These are phyloP conservation scores for Hypotaenidia philippensis DNA, from an alignment of 2,797 vertebrate species.

Conservation along the genomic window DNA sequence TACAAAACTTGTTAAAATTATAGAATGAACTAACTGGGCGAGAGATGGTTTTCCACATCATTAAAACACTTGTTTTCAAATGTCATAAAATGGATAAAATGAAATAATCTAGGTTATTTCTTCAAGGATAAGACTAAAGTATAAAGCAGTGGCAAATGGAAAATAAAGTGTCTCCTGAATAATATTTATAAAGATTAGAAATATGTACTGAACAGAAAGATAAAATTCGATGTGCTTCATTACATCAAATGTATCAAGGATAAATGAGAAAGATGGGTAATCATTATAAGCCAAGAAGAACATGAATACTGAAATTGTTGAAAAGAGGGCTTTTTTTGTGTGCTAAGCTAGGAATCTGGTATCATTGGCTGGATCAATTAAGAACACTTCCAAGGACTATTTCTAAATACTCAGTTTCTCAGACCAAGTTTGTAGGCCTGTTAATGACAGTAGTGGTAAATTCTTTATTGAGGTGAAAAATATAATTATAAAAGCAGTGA, in stretches of 20 bases:
- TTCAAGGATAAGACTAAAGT: constrained; percentile 15
- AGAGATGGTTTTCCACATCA: constrained; percentile 46
- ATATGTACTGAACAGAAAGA: too few relatives aligned
- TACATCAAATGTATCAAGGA: not conserved
- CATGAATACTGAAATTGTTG: not conserved
- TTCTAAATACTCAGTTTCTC: not conserved
- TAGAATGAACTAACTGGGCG: constrained; percentile 19
- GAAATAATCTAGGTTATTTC: not conserved
- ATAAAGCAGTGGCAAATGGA: not conserved
- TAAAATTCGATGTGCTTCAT: not conserved
- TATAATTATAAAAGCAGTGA: not conserved
- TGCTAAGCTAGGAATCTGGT: not conserved
- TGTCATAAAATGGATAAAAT: constrained; percentile 27
- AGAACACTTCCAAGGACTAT: not conserved
- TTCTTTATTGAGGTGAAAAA: not conserved
- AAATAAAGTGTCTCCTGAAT: not conserved
- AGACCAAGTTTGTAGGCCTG: not conserved
- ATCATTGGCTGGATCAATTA: not conserved
- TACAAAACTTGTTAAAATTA: constrained; percentile 29
- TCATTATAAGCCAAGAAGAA: not conserved
- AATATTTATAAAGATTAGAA: not conserved
- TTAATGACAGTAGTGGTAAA: not conserved
- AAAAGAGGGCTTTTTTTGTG: not conserved
- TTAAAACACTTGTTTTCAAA: constrained; percentile 57
- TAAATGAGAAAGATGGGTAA: not conserved